Evolutionary conservation across 2,113 vertebrate genomes (phyloP), one percentile per base, ranked within the genome.

Genomic region (Oryzias woworae): DNA sequence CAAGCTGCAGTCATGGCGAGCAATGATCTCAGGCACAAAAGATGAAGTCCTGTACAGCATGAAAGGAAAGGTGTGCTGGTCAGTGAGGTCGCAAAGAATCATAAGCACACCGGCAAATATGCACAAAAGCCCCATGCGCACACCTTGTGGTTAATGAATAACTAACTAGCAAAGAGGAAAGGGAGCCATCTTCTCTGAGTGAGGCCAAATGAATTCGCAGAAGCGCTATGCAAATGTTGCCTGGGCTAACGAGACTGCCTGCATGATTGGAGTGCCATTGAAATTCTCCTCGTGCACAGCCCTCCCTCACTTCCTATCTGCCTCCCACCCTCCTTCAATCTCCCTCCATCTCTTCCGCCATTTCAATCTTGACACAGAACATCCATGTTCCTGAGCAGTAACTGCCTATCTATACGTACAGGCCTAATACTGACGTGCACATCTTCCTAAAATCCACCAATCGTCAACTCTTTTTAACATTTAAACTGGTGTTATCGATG

Each of bases 141-240:
- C 74, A 85, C 81, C 83, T 82, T 75, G 81, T 51, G 66, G 78
- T 82, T 88, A 88, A 88, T 86, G 81, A 89, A 90, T 86, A 87
- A 80, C 87, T 83, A 88, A 87, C 81, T 77, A 87, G 87, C 77
- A 79, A 74, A 80, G 85, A 85, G 85, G 71, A 90, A 85, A 86
- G 84, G 88, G 88, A 92, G 89, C 86, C 88, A 89, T 91, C 86
- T 90, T 91, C 86, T 89, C 75, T 78, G 83, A 85, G 86, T 85
- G 90, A 90, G 70, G 79, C 87, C 89, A 90, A 90, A 91, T 91
- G 87, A 92, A 92, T 91, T 89, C 77, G 83, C 83, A 77, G 81
- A 86, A 84, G 87, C 88, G 67, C 89, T 93, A 93, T 93, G 92
- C 92, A 92, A 92, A 93, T 93, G 84, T 87, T 89, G 88, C 82